Percentiles rank a stretch among this genome's conserved stretches.
Evolutionary conservation across 2,113 vertebrate genomes (phyloP).

Genomic region (Actenoides lindsayi): DNA sequence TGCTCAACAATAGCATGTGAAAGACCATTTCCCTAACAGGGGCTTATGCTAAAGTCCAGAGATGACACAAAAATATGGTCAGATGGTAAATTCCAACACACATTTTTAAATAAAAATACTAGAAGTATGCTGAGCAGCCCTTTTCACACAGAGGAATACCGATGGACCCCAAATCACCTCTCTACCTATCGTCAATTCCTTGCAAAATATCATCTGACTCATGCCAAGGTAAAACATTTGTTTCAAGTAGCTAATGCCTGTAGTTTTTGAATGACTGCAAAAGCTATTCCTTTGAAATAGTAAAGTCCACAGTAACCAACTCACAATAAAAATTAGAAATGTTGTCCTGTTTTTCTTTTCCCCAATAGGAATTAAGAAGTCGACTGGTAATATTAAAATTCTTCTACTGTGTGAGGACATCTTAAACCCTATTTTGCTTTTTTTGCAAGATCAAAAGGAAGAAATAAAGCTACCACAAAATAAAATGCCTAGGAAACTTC

Average conservation of each 20-base stretch:
- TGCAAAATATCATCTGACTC: background rate
- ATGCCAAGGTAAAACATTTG: background rate
- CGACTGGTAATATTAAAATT: background rate
- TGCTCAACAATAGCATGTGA: background rate
- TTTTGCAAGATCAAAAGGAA: background rate
- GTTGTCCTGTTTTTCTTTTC: background rate
- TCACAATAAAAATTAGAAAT: background rate
- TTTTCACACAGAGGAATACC: background rate
- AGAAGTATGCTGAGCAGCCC: background rate
- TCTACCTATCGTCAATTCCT: background rate
- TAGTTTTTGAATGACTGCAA: background rate
- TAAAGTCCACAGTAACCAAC: background rate
- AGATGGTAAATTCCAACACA: background rate
- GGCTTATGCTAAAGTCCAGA: background rate
- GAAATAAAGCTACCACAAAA: background rate
- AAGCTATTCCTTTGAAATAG: background rate
- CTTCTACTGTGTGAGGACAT: background rate
- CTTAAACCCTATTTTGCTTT: background rate
- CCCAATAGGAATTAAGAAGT: background rate
- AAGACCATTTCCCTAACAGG: background rate
- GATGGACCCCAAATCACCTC: background rate
- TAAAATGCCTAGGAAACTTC: background rate
- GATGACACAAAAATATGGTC: background rate
- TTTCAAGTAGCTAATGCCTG: background rate
- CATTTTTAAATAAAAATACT: background rate